A percentile compares a stretch with the other conserved stretches of the same genome.
phyloP scores from a whole-genome alignment of 2,113 vertebrate genomes.

The Arvicanthis niloticus region DNA sequence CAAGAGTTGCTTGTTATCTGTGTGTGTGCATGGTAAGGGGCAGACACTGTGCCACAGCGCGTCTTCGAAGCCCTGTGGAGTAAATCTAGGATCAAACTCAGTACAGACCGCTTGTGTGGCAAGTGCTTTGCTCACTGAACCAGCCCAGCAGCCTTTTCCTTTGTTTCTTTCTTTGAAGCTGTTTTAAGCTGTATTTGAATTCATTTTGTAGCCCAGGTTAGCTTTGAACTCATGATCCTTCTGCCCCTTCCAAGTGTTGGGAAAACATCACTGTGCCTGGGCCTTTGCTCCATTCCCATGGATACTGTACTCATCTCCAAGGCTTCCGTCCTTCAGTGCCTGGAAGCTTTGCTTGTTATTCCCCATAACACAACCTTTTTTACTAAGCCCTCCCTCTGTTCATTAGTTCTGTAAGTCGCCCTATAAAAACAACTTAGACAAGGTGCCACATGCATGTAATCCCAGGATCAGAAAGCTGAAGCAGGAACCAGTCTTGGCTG shows the following conservation, averaged over 20 bases:
- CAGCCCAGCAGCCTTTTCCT: background rate
- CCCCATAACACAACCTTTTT: background rate
- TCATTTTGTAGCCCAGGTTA: background rate
- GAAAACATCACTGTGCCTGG: background rate
- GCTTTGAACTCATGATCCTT: background rate
- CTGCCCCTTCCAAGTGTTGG: background rate
- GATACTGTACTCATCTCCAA: background rate
- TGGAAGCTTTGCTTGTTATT: background rate
- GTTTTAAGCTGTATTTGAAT: background rate
- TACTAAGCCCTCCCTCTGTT: background rate
- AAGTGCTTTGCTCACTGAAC: background rate
- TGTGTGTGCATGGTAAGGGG: too few relatives aligned
- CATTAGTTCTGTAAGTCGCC: background rate
- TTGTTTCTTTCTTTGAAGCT: background rate
- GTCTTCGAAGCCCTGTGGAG: background rate
- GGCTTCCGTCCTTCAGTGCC: background rate
- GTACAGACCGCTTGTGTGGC: background rate
- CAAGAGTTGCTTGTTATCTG: background rate
- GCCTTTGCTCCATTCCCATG: background rate
- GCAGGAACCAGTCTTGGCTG: background rate
- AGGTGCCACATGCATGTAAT: background rate
- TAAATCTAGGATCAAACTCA: background rate
- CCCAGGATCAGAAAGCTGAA: background rate
- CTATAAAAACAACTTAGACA: slow-evolving; percentile 1
- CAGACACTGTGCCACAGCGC: background rate